Evolutionary conservation across 2,888 invertebrate genomes (phyloP), one percentile per base, ranked within the genome.

Genomic region (Spicauda simplicius): DNA sequence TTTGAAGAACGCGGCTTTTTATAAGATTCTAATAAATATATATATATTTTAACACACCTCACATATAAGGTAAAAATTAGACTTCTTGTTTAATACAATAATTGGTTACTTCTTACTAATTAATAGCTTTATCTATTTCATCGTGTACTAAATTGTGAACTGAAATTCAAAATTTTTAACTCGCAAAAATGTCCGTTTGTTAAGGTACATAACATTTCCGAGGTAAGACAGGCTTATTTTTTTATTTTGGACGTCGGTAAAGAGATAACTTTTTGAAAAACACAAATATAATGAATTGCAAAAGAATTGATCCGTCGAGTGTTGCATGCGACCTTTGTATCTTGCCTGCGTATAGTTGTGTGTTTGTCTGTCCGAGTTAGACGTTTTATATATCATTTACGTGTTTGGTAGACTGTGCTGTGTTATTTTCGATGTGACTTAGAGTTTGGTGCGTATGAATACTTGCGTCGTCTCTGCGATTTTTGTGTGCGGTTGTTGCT

Each of bases 161-260:
- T 66, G 59, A 60, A 54, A 60, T 60, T 66, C 65, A 41, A 66
- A 66, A 66, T 66, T 66, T 64, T 66, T 66, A 66, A 66, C 65
- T 55, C 41, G 54, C n/a, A 66, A 66, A 66, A 66, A 60, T 66
- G 65, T 66, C 65, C 65, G 65, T 66, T 66, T 66, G 65, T 66
- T 66, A 66, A 66, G 65, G 65, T 66, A 66, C 65, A 66, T 66
- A 66, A 59, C 65, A 66, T 66, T 60, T 66, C 65, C 59, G 65
- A 66, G 65, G 65, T 66, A 66, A 66, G 65, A 66, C 19, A 54
- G 59, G 65, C 58, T 64, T 58, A 19, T 18, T 56, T 45, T 58
- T 50, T 57, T 18, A 45, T 48, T 59, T 59, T 65, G 58, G 54
- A 60, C 54, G 54, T 60, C 59, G 54, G 41, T 65, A 18, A 53